Percentiles rank a stretch among this genome's conserved stretches.
These are phyloP conservation scores for Actenoides lindsayi DNA, from an alignment of 2,113 vertebrate genomes.

Conservation along the genomic window DNA sequence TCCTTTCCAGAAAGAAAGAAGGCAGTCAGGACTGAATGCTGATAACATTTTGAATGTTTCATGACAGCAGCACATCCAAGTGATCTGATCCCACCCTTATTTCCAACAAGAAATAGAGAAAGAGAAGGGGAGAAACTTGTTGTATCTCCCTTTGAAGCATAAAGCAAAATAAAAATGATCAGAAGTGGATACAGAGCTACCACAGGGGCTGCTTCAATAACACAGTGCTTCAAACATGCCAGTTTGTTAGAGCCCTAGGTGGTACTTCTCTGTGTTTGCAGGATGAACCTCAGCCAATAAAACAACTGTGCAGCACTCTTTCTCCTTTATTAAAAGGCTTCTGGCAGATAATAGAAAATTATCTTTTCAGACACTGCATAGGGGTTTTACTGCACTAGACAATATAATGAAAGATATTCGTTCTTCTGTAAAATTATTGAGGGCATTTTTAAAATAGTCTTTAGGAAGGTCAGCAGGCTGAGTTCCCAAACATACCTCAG, in stretches of 20 bases:
- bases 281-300: conserved; percentile 33
- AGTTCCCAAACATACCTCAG: not conserved
- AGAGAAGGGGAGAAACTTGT: not conserved
- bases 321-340: conserved; percentile 42
- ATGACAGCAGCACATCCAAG: not conserved
- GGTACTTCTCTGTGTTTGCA: conserved; percentile 20
- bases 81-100: not conserved
- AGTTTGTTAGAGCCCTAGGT: conserved; percentile 42
- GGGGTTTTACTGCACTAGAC: not conserved
- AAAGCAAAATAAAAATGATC: not conserved
- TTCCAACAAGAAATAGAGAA: not conserved
- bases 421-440: not conserved
- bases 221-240: conserved; percentile 8
- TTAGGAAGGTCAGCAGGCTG: not conserved
- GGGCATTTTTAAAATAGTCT: not conserved
- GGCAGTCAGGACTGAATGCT: not conserved
- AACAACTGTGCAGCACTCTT: not conserved
- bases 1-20: not conserved
- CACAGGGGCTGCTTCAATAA: not conserved
- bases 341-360: conserved; percentile 32
- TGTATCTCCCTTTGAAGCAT: not conserved
- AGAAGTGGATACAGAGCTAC: not conserved
- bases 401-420: not conserved
- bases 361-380: conserved; percentile 6
- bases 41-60: not conserved